Base-by-base conservation (phyloP, 2,888 invertebrate species). In the Ornithoptera alexandrae region DNA sequence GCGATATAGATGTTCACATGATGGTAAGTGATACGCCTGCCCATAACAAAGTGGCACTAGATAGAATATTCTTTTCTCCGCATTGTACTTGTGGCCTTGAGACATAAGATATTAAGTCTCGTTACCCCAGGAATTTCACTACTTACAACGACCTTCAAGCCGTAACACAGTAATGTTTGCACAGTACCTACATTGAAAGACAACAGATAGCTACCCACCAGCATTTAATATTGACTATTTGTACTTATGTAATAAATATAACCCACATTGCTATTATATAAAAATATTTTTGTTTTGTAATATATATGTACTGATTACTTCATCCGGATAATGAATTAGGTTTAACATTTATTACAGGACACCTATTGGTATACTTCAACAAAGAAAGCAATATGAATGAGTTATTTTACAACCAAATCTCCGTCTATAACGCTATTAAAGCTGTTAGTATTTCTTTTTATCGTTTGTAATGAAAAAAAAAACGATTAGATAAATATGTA, bases 351-450 rank as follows among this genome's bases (percentile, higher is more conserved):
- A 50, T 50, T 15, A 50, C 50, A 18, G 50, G 50, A 2, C 18
- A 50, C 50, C 17, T 50, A 50, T 15, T 5, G 17, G 1, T 50
- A 50, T 50, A 50, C 50, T 50, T 50, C 18, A 50, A 50, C 17
- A 4, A 15, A 50, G 50, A 50, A 15, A 50, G 46, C 10, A 18
- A 18, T 65, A 30, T 50, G 65, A 65, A 59, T 59, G 12, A 59
- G 24, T n/a, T 60, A 59, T 65, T 59, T 65, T 20, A 53, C 30
- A 53, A 30, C 36, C 5, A 3, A 60, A 60, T 61, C 50, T 59
- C n/a, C n/a, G 66, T 30, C 66, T n/a, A 66, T 61, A 50, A 60
- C 36, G 10, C 30, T 61, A 60, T 66, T 66, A 46, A 39, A 50
- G 17, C 59, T 66, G 59, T 60, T 66, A 66, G 50, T 62, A 39